Conservation (phyloP, 2,113 vertebrate genomes). For the Barbus barbus region DNA sequence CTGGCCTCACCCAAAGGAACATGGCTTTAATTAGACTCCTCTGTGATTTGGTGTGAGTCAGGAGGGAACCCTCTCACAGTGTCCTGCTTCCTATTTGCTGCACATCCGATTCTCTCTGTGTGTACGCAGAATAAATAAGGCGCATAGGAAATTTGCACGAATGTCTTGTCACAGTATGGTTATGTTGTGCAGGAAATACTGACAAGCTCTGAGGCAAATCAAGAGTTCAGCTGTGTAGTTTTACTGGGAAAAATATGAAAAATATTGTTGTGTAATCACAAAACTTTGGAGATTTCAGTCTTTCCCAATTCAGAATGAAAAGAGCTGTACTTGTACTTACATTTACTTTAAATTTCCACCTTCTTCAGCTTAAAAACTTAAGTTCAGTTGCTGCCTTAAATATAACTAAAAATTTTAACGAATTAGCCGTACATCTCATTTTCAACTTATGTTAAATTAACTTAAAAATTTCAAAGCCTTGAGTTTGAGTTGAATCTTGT, state of each 20-base stretch:
- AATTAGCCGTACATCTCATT: no score
- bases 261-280: not conserved
- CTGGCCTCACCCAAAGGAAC: constrained; percentile 59
- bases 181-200: constrained; percentile 13
- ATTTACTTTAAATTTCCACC: not conserved
- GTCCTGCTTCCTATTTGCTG: constrained; percentile 55
- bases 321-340: not conserved
- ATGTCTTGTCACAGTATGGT: constrained; percentile 41
- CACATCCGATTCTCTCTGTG: constrained; percentile 49
- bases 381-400: no score
- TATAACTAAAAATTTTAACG: no score
- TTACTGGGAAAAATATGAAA: not conserved
- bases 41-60: constrained; percentile 62
- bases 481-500: no score
- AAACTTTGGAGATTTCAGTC: not conserved
- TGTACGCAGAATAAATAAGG: constrained; percentile 54
- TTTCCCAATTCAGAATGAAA: not conserved
- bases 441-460: no score
- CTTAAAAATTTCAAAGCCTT: no score
- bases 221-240: not conserved
- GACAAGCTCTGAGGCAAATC: constrained; percentile 19
- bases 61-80: constrained; percentile 44
- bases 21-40: constrained; percentile 67
- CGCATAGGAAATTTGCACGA: constrained; percentile 50
- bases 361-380: not conserved